These are phyloP conservation scores for Trichogramma dendrolimi DNA, from an alignment of 2,888 invertebrate species.

Conservation along the genomic window DNA sequence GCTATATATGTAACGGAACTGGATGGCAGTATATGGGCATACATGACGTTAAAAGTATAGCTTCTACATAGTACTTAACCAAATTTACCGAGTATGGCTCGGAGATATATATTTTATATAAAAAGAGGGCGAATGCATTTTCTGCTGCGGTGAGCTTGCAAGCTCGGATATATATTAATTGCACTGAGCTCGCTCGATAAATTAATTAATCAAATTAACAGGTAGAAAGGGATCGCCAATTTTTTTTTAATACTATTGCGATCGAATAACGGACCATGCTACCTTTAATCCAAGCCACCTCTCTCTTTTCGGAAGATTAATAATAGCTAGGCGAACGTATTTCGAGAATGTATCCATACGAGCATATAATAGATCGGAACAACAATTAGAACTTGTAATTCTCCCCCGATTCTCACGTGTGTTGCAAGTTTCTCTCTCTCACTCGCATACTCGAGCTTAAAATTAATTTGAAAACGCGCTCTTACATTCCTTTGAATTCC, in stretches of 20 bases:
- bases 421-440: slow-evolving; percentile 6
- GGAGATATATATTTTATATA: too few relatives aligned
- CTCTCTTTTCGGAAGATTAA: neutral
- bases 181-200: neutral
- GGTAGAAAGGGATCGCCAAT: neutral
- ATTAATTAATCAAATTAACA: neutral
- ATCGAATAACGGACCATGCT: neutral
- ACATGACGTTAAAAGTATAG: too few relatives aligned
- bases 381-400: slow-evolving; percentile 25
- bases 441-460: slow-evolving; percentile 15
- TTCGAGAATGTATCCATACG: slow-evolving; percentile 11
- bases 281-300: neutral
- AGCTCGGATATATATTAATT: neutral
- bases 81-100: too few relatives aligned
- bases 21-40: too few relatives aligned
- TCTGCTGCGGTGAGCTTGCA: too few relatives aligned
- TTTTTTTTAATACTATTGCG: neutral
- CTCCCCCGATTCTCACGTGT: neutral
- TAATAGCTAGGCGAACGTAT: neutral
- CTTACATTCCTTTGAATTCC: slow-evolving; percentile 20
- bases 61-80: too few relatives aligned
- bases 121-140: too few relatives aligned
- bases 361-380: slow-evolving; percentile 19
- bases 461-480: slow-evolving; percentile 22
- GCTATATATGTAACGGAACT: too few relatives aligned